Evolutionary conservation across 2,113 vertebrate species (phyloP), one percentile per base, ranked within the genome.

Genomic region (Geococcyx californianus): DNA sequence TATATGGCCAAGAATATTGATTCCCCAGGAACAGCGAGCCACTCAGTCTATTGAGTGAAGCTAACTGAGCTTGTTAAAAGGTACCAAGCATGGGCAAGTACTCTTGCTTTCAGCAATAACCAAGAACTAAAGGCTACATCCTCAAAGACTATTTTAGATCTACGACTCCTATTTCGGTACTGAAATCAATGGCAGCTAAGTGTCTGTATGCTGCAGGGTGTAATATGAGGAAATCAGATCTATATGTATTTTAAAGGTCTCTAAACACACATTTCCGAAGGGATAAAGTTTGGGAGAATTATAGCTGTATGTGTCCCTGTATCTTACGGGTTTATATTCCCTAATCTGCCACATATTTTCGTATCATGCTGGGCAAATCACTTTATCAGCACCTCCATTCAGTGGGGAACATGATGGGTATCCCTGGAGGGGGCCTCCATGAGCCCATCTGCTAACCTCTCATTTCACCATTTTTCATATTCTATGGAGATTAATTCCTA

Each of bases 111-210:
- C 89, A 94, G 91, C 83, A 86, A 75, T 93, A 94, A 90, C 86
- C 68, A 64, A 90, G 96, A 95, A 90, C 83, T 90, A 92, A 93
- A 95, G 86, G 75, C 94, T 95, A 94, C 94, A 86, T 93, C 91
- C 68, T 93, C 83, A 93, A 94, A 95, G 88, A 92, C 96, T 88
- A 77, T 95, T 96, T 90, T 92, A 94, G 83, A 92, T 89, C 89
- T 90, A 89, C 92, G 77, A 45, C 47, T 95, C 86, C 80, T 86
- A 92, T 95, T 96, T 92, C 94, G 52, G 76, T 70, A 75, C 79
- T 55, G 76, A 94, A 96, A 97, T 97, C 95, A 95, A 94, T 97
- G 93, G 60, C 34, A 94, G 83, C 55, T 94, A 93, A 96, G 73
- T 84, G 80, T 31, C 80, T 94, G 60, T 59, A 78, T 55, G 91